Base-by-base conservation (phyloP, 2,888 invertebrate genomes). In the Achlya flavicornis region DNA sequence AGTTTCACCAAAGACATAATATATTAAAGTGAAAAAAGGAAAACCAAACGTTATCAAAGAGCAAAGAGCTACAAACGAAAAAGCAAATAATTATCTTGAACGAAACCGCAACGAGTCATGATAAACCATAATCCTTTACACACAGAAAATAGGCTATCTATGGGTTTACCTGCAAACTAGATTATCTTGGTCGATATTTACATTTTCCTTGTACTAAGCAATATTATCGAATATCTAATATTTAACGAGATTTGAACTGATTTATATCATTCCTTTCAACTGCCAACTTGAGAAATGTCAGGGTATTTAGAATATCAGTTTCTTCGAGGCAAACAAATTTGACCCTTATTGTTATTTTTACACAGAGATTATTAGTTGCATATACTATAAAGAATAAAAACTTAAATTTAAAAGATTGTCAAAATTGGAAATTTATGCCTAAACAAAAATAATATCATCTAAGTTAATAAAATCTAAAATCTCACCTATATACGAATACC, bases 21-120 rank as follows among this genome's bases (percentile, higher is more conserved):
- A 41, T 41, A 41, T 7, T 41, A 10, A 3, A 41, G 43, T 14
- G 3, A 43, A 43, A 43, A 43, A 43, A 43, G 14, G 14, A 14
- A 43, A 14, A 41, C 7, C 10, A 41, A 14, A 43, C 43, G 3
- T 14, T 41, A 41, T 12, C 6, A 43, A 14, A 48, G 16, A 48
- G 16, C 53, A 53, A 19, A 10, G 10, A 19, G 26, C 26, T 53
- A 10, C 3, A 53, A 19, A 19, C 53, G 10, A 19, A 19, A 7
- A 53, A 53, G 53, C 53, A 53, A 53, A 53, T 48, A 16, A 46
- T 38, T 38, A 38, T 38, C 48, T 48, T 48, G 48, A 48, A 48
- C 48, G 7, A 48, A 53, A 19, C n/a, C 11, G 7, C 53, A 19
- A 10, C 14, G 19, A 53, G 16, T n/a, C 16, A 16, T 12, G 11